Evolutionary conservation across 2,797 vertebrate genomes (phyloP).

Genomic region (Halcyon badia): DNA sequence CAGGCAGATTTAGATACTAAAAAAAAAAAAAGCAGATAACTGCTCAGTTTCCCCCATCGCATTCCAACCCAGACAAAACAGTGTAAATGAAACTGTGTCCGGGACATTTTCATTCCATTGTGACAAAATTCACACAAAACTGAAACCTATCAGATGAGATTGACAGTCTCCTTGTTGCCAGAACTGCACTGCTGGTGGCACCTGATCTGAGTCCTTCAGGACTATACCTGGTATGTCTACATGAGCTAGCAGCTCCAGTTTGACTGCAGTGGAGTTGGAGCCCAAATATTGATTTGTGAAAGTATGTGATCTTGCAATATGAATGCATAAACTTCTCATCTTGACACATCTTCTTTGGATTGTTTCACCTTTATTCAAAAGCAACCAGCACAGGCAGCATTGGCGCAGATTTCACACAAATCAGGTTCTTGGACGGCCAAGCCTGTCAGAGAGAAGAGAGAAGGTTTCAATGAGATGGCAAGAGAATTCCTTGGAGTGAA

Average conservation of each 20-base stretch:
- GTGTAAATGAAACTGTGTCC: background rate
- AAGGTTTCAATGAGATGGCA: background rate
- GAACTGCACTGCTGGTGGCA: background rate
- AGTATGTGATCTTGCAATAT: background rate
- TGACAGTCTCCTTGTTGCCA: background rate
- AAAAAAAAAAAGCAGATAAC: background rate
- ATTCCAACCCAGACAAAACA: background rate
- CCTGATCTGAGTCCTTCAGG: background rate
- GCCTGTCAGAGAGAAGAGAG: background rate
- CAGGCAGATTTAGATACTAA: background rate
- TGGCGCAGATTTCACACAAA: slow-evolving; percentile 66
- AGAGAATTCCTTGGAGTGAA: background rate
- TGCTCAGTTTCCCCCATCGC: background rate
- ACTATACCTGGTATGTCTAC: background rate
- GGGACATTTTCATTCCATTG: background rate
- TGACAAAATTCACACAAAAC: background rate
- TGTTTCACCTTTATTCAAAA: background rate
- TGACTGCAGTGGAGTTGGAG: background rate
- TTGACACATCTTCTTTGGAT: background rate
- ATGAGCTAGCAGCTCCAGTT: background rate
- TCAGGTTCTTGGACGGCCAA: background rate
- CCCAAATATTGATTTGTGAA: background rate
- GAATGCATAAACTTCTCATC: background rate
- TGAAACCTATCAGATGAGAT: background rate
- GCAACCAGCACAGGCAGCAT: slow-evolving; percentile 51